Evolutionary conservation across 2,113 vertebrate genomes (phyloP), one percentile per base, ranked within the genome.

Genomic region (Ophiodon elongatus): DNA sequence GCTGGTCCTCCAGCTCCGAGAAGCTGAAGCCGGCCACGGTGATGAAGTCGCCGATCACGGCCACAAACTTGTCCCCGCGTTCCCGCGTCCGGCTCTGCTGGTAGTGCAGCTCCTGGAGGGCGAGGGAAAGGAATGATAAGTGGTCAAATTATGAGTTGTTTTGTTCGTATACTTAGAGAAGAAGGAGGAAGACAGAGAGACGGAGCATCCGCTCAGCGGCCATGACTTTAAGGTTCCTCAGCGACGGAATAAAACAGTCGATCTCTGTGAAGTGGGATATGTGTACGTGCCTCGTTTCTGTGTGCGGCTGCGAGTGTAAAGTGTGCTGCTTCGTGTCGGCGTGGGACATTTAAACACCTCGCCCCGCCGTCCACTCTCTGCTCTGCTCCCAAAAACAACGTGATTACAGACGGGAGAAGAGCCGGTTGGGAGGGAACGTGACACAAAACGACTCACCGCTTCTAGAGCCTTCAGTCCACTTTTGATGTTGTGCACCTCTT

Each of bases 11-110:
- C 76, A 99, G 95, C 85, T 99, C 98, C 0, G 98, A 99, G 96
- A 99, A 99, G 91, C 98, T 98, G 94, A 99, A 99, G 87, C 98
- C 97, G 41, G 98, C 98, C 83, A 99, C 97, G 0, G 98, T 99
- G 95, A 98, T 98, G 95, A 99, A 99, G 96, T 99, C 97, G 0
- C 97, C 96, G 93, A 99, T 98, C 88, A 99, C 97, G 0, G 98
- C 96, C 85, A 99, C 96, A 33, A 99, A 99, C 86, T 96, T 99
- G 91, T 99, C 98, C 2, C 94, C 96, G 0, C 95, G 89, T 67
- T 97, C 96, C 85, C 94, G 89, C n/a, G 93, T 72, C 63, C 96
- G 96, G 87, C 89, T 90, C 92, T 96, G 97, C 95, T 99, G 98
- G 86, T 99, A 98, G 56, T 97, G 97, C 78, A 99, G 93, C 83